A percentile compares a stretch with the other conserved stretches of the same genome.
Conservation (phyloP, 2,113 vertebrate genomes). For the Neomonachus schauinslandi region DNA sequence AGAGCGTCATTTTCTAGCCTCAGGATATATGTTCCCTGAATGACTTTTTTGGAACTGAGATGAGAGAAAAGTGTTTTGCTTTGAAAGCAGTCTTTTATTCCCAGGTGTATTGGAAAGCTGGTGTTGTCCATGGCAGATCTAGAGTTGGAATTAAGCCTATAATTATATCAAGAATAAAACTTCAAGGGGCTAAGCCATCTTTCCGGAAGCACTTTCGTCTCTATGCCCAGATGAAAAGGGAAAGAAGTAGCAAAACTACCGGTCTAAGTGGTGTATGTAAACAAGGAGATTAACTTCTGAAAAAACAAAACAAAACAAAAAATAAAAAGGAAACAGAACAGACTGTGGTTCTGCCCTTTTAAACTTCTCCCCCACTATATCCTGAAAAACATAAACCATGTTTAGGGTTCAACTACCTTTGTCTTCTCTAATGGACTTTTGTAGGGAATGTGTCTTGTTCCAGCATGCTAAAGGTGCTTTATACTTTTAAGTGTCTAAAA, state of each 20-base stretch:
- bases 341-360: not conserved
- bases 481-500: not conserved
- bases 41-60: conserved; percentile 48
- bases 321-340: conserved; percentile 49
- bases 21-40: not conserved
- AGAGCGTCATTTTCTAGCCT: not conserved
- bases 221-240: conserved; percentile 28
- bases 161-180: conserved; percentile 62
- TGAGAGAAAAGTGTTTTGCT: conserved; percentile 47
- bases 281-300: conserved; percentile 35
- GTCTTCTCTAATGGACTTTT: not conserved
- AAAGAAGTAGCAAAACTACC: not conserved
- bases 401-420: not conserved
- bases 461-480: not conserved
- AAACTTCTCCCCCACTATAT: not conserved
- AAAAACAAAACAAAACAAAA: conserved; percentile 14
- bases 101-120: conserved; percentile 26
- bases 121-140: not conserved
- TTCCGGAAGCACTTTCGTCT: conserved; percentile 25
- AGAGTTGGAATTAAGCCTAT: conserved; percentile 63
- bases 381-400: not conserved
- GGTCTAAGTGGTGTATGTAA: not conserved
- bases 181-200: conserved; percentile 16
- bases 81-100: conserved; percentile 63
- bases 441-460: not conserved